phyloP scores from a whole-genome alignment of 2,113 vertebrate genomes.

The Ia io region DNA sequence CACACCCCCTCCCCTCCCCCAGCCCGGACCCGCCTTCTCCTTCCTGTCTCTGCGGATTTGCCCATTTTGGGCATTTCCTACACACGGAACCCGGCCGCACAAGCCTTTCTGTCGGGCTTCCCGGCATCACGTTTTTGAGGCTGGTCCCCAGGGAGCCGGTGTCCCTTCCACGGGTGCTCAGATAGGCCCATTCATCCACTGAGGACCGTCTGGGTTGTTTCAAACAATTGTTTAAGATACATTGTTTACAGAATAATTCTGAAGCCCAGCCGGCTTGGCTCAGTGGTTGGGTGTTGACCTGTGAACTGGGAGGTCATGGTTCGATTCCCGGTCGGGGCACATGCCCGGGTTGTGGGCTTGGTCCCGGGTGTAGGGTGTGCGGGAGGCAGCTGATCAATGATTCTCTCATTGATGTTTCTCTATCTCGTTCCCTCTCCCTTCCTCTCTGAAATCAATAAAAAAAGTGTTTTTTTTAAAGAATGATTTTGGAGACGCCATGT shows the following conservation, averaged over 20 bases:
- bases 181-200: no score
- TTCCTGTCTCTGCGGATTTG: not conserved
- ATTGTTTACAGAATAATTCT: not conserved
- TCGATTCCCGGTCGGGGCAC: no score
- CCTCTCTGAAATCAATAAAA: no score
- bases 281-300: no score
- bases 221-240: not conserved
- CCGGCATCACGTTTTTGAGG: not conserved
- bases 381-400: no score
- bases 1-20: no score
- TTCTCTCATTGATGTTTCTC: no score
- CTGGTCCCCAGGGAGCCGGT: rapidly evolving
- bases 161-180: rapidly evolving
- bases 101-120: not conserved
- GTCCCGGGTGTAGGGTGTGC: no score
- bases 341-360: no score
- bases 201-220: not conserved
- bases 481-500: not conserved
- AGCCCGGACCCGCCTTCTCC: not conserved
- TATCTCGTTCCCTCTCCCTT: no score
- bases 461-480: not conserved
- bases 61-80: rapidly evolving
- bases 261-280: no score
- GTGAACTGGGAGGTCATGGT: no score
- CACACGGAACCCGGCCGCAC: rapidly evolving